Evolutionary conservation across 2,113 vertebrate species (phyloP).

Genomic region (Pheucticus melanocephalus): DNA sequence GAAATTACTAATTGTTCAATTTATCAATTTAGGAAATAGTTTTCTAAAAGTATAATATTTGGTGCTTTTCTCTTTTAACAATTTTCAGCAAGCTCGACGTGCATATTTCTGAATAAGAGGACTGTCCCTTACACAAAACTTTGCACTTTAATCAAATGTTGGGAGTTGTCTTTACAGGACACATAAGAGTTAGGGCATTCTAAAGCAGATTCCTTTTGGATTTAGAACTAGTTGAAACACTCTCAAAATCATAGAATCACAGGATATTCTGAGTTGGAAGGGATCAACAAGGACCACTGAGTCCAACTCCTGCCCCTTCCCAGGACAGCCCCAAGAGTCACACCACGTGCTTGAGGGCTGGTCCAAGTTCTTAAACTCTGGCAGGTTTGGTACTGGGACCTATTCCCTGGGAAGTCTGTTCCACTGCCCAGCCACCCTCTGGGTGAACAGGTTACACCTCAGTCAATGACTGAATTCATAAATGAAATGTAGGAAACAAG

Average conservation of each 20-base stretch:
- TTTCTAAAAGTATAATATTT: background rate
- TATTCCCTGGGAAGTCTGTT: background rate
- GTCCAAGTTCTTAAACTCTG: background rate
- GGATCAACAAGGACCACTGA: background rate
- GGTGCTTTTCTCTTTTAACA: background rate
- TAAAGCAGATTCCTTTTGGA: background rate
- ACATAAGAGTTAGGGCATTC: background rate
- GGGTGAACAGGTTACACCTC: background rate
- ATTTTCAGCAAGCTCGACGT: background rate
- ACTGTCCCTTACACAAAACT: accelerated
- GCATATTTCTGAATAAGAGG: background rate
- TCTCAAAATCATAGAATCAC: background rate
- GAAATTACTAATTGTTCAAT: background rate
- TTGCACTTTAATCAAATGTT: background rate
- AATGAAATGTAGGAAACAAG: background rate
- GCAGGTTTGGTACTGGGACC: background rate
- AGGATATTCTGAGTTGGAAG: background rate
- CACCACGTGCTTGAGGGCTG: too few species aligned
- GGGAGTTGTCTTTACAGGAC: accelerated
- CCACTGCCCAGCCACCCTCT: background rate
- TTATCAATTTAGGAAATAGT: background rate
- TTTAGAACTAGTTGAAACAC: background rate
- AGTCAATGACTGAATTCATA: background rate
- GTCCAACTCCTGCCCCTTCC: background rate
- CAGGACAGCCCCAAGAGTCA: background rate